Base-by-base conservation (phyloP, 2,797 vertebrate species). In the Sciaenops ocellatus region DNA sequence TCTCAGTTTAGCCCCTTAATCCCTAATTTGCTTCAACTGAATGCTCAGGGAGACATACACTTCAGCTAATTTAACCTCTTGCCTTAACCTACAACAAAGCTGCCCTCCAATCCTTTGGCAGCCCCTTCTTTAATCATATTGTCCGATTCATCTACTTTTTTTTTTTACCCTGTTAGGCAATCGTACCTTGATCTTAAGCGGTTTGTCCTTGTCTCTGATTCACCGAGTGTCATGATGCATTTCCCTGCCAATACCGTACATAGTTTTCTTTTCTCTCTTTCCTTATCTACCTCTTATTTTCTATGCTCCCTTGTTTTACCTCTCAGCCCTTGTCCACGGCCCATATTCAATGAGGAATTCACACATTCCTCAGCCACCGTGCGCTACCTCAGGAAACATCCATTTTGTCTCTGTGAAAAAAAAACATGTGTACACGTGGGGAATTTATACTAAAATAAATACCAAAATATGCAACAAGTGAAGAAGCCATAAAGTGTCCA, bases 311-410 rank as follows among this genome's bases (percentile, higher is more conserved):
- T 74, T 54, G 51, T 74, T 75, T 68, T 56, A 68, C 56, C 24
- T 56, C 28, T 60, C 10, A 78, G 46, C 73, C 66, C 28, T 73
- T 83, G 41, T 80, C 59, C n/a, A 80, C 61, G 7, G 76, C 57
- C 79, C 81, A 83, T 63, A 77, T 79, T 72, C 79, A 82, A 59
- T 30, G 47, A 82, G 85, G 83, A 90, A 92, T 87, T 73, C 79
- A 57, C 69, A 86, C 89, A 94, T 92, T 94, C 90, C 86, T 88
- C 50, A 80, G 78, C 74, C 71, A 56, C 76, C 63, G 55, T 73
- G 73, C 77, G 44, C 69, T 63, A 74, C 85, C 78, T 90, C 71
- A 72, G 85, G 87, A 91, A 90, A 91, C 86, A 76, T 82, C 76
- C 78, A 74, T 80, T 87, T 78, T 67, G 55, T 72, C 44, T 57